Evolutionary conservation across 2,113 vertebrate genomes (phyloP), one percentile per base, ranked within the genome.

Genomic region (Cynocephalus volans): DNA sequence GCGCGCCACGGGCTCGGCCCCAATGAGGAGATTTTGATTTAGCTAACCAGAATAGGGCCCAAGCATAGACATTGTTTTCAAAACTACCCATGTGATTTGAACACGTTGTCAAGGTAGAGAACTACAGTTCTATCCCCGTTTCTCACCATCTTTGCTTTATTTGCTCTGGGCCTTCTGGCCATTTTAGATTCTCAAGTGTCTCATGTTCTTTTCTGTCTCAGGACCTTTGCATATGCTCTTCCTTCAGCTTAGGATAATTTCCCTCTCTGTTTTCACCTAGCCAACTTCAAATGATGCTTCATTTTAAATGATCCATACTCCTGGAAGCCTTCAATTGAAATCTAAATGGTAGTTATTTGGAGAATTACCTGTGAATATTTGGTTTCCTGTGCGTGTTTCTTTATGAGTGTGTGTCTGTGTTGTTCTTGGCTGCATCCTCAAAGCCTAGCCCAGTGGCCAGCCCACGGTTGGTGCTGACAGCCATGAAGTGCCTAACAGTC

Each of bases 401-500:
- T 26, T 5, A 3, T 4, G 52, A 36, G 26, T 8, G 13, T 1
- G 23, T 24, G 33, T 41, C n/a, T 36, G 73, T 65, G 31, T 33
- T 36, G 2, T 50, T 45, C 18, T 23, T 33, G 14, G 12, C 23
- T 1, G 0, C 0, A 1, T 24, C n/a, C 10, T 17, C 45, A 15
- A 50, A 15, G 31, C 54, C 60, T 31, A 0, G 33, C 24, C 1
- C 10, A 24, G 82, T 7, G 17, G 28, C 60, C 48, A 33, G 75
- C 65, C 36, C 65, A 11, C 5, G 4, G 15, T 0, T 2, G 41
- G 10, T 17, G 2, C 52, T 0, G 9, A 5, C 11, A 6, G 2
- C 10, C 0, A 0, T 1, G 31, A 4, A 2, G 48, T 8, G 21
- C 52, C 19, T 5, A 1, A 0, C 8, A 6, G 1, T 6, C 58